phyloP scores from a whole-genome alignment of 2,888 invertebrate species.

The Mythimna albipuncta region DNA sequence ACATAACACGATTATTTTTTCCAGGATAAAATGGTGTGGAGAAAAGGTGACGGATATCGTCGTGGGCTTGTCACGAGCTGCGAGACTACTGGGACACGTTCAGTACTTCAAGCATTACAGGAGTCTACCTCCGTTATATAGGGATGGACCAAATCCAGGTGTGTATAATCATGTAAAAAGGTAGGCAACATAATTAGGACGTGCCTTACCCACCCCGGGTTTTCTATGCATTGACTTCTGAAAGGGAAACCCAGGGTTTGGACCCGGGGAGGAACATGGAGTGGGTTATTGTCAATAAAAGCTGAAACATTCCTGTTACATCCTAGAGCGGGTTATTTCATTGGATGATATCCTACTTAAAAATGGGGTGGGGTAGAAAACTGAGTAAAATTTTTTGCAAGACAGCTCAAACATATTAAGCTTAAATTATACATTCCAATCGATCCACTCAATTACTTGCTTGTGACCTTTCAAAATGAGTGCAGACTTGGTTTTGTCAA shows the following conservation, averaged over 20 bases:
- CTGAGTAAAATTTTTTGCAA: not conserved
- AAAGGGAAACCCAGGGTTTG: no score
- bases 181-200: not conserved
- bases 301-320: no score
- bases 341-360: no score
- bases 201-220: no score
- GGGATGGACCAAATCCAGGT: slow-evolving; percentile 90
- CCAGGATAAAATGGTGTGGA: slow-evolving; percentile 87
- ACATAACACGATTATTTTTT: slow-evolving; percentile 22
- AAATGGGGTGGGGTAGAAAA: not conserved
- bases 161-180: slow-evolving; percentile 19
- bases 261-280: no score
- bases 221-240: no score
- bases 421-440: not conserved
- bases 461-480: no score
- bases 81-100: slow-evolving; percentile 91
- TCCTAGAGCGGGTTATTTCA: no score
- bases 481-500: not conserved
- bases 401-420: not conserved
- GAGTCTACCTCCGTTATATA: slow-evolving; percentile 86
- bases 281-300: not conserved
- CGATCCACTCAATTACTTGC: not conserved
- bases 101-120: slow-evolving; percentile 92
- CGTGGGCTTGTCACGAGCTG: slow-evolving; percentile 82
- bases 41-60: slow-evolving; percentile 81